A percentile compares a stretch with the other conserved stretches of the same genome.
Conservation (phyloP, 2,113 vertebrate genomes). For the Pollachius pollachius region DNA sequence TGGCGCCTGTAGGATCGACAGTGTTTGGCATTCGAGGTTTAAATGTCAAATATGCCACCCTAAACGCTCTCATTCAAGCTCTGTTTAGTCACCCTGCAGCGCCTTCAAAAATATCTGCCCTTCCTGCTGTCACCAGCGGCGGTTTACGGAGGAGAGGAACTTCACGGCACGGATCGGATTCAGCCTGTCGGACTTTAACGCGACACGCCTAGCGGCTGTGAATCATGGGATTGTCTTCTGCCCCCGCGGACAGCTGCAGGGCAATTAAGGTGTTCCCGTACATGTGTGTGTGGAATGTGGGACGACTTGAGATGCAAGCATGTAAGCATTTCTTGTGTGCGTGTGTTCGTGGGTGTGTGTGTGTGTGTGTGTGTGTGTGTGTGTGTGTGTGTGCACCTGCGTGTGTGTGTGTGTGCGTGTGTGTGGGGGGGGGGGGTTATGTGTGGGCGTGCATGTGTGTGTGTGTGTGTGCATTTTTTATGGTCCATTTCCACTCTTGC, state of each 20-base stretch:
- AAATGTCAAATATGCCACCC: not conserved
- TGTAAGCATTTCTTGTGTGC: not conserved
- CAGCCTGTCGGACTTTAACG: too few relatives aligned
- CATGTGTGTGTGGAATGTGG: not conserved
- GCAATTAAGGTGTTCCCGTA: constrained; percentile 26
- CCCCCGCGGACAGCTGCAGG: constrained; percentile 47
- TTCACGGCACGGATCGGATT: not conserved
- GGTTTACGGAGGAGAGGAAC: not conserved
- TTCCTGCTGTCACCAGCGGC: not conserved
- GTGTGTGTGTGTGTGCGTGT: not conserved
- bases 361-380: not conserved
- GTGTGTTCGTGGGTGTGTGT: not conserved
- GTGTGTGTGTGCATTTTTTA: too few relatives aligned
- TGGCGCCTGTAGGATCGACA: not conserved
- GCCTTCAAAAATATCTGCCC: constrained; percentile 11
- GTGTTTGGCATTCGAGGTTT: not conserved
- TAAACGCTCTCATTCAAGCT: not conserved
- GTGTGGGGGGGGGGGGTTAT: not conserved
- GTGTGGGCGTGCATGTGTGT: not conserved
- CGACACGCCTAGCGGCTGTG: constrained; percentile 34
- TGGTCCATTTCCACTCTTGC: too few relatives aligned
- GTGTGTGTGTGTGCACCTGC: not conserved
- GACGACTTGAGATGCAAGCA: not conserved
- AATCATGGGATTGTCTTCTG: constrained; percentile 24
- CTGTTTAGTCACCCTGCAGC: not conserved